Evolutionary conservation across 1,140 invertebrate genomes (phyloP).

Genomic region (Lasioglossum baleicum): DNA sequence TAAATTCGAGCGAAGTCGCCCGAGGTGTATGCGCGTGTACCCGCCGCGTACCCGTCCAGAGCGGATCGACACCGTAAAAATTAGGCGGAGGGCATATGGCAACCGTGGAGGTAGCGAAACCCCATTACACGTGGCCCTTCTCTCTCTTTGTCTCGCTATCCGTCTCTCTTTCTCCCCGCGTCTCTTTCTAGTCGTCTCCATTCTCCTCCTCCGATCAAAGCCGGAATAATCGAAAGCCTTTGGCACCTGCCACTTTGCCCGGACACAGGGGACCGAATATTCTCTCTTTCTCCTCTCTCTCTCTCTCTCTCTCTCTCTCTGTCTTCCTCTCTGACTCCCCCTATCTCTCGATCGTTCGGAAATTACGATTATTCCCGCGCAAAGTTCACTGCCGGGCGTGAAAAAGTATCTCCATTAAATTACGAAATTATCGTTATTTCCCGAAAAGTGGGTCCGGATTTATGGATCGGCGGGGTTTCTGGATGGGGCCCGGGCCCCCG

Average conservation of each 20-base stretch:
- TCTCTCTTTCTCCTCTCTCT: too few relatives aligned
- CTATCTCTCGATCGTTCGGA: not conserved
- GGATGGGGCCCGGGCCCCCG: too few relatives aligned
- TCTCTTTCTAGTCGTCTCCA: not conserved
- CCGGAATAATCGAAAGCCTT: slow-evolving; percentile 67
- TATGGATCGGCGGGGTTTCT: too few relatives aligned
- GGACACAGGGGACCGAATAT: slow-evolving; percentile 8
- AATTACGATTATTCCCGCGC: slow-evolving; percentile 32
- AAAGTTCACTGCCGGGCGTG: slow-evolving; percentile 5
- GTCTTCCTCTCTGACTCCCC: not conserved
- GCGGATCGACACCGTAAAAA: slow-evolving; percentile 63
- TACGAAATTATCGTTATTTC: slow-evolving; percentile 15
- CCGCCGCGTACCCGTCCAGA: not conserved
- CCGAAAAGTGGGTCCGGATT: not conserved
- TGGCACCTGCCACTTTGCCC: slow-evolving; percentile 65
- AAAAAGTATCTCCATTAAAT: slow-evolving; percentile 14
- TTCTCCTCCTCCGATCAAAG: slow-evolving; percentile 57
- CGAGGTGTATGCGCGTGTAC: slow-evolving; percentile 50
- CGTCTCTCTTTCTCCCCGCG: not conserved
- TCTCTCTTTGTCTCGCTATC: not conserved
- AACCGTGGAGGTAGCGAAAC: slow-evolving; percentile 64
- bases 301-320: slow-evolving; percentile 13
- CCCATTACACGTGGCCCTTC: slow-evolving; percentile 56
- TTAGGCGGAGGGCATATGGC: slow-evolving; percentile 67
- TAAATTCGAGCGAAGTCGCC: slow-evolving; percentile 58